phyloP scores from a whole-genome alignment of 2,797 vertebrate species.

The Pangasius sanitwongsei region DNA sequence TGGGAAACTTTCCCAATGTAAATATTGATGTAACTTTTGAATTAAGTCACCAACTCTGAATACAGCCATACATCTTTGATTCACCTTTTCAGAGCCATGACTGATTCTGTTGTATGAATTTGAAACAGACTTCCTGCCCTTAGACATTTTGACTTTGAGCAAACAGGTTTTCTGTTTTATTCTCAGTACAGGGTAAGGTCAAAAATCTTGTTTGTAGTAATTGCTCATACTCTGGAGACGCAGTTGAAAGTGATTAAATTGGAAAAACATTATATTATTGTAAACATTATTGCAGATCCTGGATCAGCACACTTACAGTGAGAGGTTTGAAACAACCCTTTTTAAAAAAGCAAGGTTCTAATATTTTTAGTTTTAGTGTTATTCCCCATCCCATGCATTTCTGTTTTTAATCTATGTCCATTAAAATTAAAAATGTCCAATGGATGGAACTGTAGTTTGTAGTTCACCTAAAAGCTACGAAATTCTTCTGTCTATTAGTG shows the following conservation, averaged over 20 bases:
- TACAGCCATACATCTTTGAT: background rate
- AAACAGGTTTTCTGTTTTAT: background rate
- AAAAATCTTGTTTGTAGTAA: background rate
- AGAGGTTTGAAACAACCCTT: background rate
- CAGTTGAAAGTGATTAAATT: background rate
- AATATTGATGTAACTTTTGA: background rate
- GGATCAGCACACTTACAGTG: background rate
- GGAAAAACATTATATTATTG: background rate
- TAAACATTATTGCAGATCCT: background rate
- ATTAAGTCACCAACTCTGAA: background rate
- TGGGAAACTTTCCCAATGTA: background rate
- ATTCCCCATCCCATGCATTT: background rate
- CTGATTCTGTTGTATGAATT: background rate
- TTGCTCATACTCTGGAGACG: background rate
- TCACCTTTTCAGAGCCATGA: background rate
- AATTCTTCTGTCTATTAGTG: conserved; percentile 1
- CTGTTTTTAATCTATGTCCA: background rate
- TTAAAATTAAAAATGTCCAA: too few species aligned
- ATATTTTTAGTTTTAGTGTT: background rate
- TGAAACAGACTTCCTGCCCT: background rate
- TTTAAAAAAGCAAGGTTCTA: background rate
- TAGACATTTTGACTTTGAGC: background rate
- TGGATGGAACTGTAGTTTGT: background rate
- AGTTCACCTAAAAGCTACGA: background rate
- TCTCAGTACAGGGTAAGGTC: background rate